Base-by-base conservation (phyloP, 30 jellyfish, hydroid and myxozoan genomes). In the Hydractinia symbiolongicarpus region DNA sequence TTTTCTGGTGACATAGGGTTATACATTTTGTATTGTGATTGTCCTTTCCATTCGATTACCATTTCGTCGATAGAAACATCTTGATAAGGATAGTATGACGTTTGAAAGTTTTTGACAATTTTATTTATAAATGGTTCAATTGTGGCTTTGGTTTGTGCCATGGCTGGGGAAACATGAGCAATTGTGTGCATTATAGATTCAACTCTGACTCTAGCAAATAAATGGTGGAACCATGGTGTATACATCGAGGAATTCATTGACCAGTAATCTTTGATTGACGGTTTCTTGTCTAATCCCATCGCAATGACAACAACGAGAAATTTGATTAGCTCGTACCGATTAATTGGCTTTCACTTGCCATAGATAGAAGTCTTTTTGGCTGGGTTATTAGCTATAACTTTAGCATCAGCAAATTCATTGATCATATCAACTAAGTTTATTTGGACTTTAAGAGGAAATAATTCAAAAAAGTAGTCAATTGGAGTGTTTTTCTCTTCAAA, bases 31-130 rank as follows among this genome's bases (percentile, higher is more conserved):
- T 71, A 49, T 40, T 73, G 4, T 67, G 88, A 82, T 69, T 78
- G 66, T 7, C 86, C 88, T 67, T 82, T 82, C 88, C 79, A 82
- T 55, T 67, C 54, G 9, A 72, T 20, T 19, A 82, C 90, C 88
- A 73, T 82, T 82, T 73, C 90, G 55, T 82, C 90, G 11, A 82
- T 57, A 8, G 88, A 52, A 44, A 73, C 61, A 51, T 82, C 67
- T 53, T 51, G 55, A 16, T 7, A 57, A 6, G 90, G 90, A 40
- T 72, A 82, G 55, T 72, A 82, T 9, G 80, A 79, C 14, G 57
- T 15, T 57, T 82, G 90, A 54, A 7, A 82, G 10, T 71, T 71
- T 30, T 11, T 7, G 5, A 71, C 57, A 9, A 82, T 10, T 52
- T 15, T 0, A 57, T 73, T 72, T 14, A 82, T 11, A 82, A 82